Evolutionary conservation across 1,140 invertebrate species (phyloP).

Genomic region (Nasonia longicornis): DNA sequence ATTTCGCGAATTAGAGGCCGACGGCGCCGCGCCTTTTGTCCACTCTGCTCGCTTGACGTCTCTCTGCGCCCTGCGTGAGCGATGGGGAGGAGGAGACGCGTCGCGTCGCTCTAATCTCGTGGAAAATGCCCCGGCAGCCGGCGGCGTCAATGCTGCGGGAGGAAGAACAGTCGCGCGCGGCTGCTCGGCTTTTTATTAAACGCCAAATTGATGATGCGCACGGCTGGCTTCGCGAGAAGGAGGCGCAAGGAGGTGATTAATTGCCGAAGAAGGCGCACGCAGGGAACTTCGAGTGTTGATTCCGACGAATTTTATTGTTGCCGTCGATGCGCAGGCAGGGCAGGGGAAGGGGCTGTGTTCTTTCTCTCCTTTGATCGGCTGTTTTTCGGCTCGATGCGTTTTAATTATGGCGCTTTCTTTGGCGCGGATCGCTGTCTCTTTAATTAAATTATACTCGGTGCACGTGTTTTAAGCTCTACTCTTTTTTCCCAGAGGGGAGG

Average conservation of each 20-base stretch:
- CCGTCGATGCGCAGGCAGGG: background rate
- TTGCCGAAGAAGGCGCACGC: background rate
- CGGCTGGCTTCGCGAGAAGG: background rate
- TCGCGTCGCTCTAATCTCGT: conserved; percentile 10
- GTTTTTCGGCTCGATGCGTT: conserved; percentile 1
- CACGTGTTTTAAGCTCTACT: background rate
- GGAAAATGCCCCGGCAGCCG: conserved; percentile 2
- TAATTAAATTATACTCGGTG: conserved; percentile 2
- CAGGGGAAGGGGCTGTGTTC: background rate
- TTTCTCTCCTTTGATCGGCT: conserved; percentile 1
- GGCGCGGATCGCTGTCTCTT: background rate
- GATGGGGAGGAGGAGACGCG: background rate
- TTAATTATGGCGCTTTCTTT: background rate
- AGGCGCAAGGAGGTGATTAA: conserved; percentile 25
- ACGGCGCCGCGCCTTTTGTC: background rate
- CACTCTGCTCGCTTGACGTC: background rate
- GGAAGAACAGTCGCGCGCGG: background rate
- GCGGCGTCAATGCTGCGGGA: background rate
- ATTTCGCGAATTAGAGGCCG: conserved; percentile 38
- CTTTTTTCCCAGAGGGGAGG: background rate
- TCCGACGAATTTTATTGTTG: conserved; percentile 21
- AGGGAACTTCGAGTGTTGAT: background rate
- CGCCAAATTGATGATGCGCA: conserved; percentile 34
- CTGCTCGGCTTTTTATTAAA: conserved; percentile 30
- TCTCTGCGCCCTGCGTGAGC: background rate